A percentile compares a stretch with the other conserved stretches of the same genome.
phyloP scores from a whole-genome alignment of 2,113 vertebrate species.

The Zapornia atra region DNA sequence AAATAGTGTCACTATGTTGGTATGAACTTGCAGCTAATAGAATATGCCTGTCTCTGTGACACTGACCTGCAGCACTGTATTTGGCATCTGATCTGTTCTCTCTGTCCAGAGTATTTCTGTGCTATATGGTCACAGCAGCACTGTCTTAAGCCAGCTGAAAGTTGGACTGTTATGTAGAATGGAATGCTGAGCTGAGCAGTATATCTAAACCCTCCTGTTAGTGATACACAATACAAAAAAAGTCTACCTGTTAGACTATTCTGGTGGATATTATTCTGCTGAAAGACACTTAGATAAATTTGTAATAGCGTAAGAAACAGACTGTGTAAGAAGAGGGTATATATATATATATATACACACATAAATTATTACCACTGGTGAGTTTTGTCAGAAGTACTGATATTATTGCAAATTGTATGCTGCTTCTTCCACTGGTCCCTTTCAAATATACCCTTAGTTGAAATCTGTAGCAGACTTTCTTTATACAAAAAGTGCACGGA shows the following conservation, averaged over 20 bases:
- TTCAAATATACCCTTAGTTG: neutral
- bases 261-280: neutral
- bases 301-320: neutral
- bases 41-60: neutral
- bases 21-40: neutral
- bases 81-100: neutral
- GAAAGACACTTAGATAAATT: neutral
- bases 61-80: neutral
- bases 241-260: accelerated
- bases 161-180: neutral
- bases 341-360: no score
- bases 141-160: neutral
- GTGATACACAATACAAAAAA: neutral
- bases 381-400: neutral
- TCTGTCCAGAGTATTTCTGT: neutral
- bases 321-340: neutral
- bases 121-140: neutral
- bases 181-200: neutral
- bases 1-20: neutral
- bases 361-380: no score
- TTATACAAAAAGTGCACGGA: neutral
- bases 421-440: neutral
- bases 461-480: neutral
- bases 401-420: neutral
- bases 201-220: neutral